Conservation (phyloP, 2,888 invertebrate species). For the Cordilura impudica region DNA sequence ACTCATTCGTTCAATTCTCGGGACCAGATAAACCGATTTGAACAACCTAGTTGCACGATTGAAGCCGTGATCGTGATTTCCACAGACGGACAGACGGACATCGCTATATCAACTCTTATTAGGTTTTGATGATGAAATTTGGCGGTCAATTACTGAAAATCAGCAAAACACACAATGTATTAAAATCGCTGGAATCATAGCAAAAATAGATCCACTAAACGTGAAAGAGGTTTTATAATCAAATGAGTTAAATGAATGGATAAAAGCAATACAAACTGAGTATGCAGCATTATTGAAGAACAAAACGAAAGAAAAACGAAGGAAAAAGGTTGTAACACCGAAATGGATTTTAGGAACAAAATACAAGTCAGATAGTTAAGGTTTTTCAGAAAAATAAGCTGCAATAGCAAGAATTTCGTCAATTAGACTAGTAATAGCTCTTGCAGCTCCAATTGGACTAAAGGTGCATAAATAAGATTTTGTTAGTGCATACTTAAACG, state of each 20-base stretch:
- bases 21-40: no score
- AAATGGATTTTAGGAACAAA: conserved; percentile 67
- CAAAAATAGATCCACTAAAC: neutral
- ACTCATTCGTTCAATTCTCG: no score
- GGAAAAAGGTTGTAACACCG: conserved; percentile 57
- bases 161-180: no score
- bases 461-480: neutral
- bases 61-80: no score
- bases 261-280: neutral
- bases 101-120: no score
- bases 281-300: conserved; percentile 44
- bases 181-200: no score
- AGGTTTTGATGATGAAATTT: neutral
- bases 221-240: no score
- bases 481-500: neutral
- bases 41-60: no score
- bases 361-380: conserved; percentile 39
- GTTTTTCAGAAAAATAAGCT: conserved; percentile 68
- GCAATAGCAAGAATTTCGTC: conserved; percentile 54
- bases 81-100: no score
- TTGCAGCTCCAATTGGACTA: neutral
- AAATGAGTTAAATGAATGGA: neutral
- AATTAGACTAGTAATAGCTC: neutral
- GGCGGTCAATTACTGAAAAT: neutral
- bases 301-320: conserved; percentile 64